Base-by-base conservation (phyloP, 2,797 vertebrate genomes). In the Acanthurus tractus region DNA sequence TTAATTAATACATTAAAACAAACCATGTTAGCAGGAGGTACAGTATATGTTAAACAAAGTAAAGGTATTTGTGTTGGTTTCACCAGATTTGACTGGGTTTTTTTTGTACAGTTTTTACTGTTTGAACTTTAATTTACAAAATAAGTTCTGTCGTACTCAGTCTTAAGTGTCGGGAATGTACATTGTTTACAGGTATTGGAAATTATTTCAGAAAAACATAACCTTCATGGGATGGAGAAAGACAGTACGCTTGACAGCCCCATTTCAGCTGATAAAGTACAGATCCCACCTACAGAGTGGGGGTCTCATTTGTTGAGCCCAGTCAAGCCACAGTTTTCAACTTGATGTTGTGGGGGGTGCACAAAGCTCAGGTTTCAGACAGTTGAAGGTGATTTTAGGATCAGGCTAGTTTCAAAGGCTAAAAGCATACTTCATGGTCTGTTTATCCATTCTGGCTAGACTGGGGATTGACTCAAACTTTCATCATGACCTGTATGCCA, bases 381-480 rank as follows among this genome's bases (percentile, higher is more conserved):
- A 87, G 88, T 92, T 78, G 76, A 90, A 89, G 90, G 92, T 91
- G 93, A 91, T 90, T 93, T 92, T 84, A 80, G 87, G 91, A 93
- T 93, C 92, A 87, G 82, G 83, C 84, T 87, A 86, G 83, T 92
- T 93, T 93, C 87, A 92, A 89, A 90, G 74, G 83, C 88, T 93
- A 91, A 91, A 94, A 92, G 91, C 87, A 90, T 84, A 90, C 90
- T 90, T 87, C 82, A 65, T 72, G 70, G 76, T 69, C 44, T 93
- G 92, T 93, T 93, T 92, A 93, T 89, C 67, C 73, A 79, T 86
- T 88, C 82, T 79, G 88, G 71, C 84, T 69, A 74, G 84, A 92
- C 84, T 80, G 62, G 23, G 79, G 82, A 89, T 85, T 82, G 79
- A 86, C 88, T 84, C 34, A 50, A 86, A 91, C 84, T 83, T 81